These are phyloP conservation scores for Danio tinwini DNA, from an alignment of 2,797 vertebrate genomes.

Conservation along the genomic window DNA sequence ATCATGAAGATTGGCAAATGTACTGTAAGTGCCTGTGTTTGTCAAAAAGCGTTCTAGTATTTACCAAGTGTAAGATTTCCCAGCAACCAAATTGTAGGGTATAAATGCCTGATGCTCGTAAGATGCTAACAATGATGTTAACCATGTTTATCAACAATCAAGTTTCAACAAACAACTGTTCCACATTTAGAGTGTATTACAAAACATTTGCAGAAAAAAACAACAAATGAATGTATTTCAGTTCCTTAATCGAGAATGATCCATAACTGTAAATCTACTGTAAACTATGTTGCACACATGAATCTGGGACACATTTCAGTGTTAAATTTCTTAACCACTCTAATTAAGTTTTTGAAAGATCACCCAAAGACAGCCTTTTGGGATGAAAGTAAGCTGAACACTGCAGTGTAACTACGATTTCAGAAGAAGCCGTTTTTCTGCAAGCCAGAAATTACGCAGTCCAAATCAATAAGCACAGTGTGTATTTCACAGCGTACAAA, in stretches of 20 bases:
- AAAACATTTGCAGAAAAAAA: background rate
- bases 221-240: background rate
- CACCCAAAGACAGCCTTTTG: background rate
- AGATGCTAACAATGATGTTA: background rate
- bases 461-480: constrained; percentile 1
- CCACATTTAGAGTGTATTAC: background rate
- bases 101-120: background rate
- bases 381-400: background rate
- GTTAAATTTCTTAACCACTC: background rate
- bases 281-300: background rate
- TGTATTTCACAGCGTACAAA: background rate
- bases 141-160: background rate
- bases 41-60: background rate
- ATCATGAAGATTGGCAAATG: background rate
- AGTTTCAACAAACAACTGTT: background rate
- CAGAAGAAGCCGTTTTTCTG: background rate
- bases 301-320: background rate
- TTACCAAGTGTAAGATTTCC: background rate
- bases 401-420: background rate
- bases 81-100: background rate
- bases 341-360: background rate
- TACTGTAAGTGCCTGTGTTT: background rate
- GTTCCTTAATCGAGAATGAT: background rate
- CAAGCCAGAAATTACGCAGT: background rate
- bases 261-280: background rate